phyloP scores from a whole-genome alignment of 2,888 invertebrate genomes.

The Petrolisthes cinctipes region DNA sequence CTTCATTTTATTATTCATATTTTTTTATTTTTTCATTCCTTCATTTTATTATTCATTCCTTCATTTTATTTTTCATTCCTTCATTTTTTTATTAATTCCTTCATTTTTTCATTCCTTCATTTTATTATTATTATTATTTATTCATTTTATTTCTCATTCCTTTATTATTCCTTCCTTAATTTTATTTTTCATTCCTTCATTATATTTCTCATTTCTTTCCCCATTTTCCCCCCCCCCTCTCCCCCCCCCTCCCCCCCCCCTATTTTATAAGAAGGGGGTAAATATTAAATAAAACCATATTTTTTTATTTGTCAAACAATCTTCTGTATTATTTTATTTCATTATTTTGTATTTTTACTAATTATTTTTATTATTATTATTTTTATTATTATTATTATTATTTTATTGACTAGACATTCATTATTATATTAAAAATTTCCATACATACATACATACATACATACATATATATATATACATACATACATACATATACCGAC shows the following conservation, averaged over 20 bases:
- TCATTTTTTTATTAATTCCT: background rate
- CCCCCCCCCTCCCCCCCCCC: background rate
- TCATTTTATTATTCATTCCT: background rate
- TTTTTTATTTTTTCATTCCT: too few relatives aligned
- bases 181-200: background rate
- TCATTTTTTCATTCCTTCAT: background rate
- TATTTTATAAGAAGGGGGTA: background rate
- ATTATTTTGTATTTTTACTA: background rate
- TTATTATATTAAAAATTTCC: background rate
- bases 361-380: background rate
- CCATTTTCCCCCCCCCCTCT: too few relatives aligned
- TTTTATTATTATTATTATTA: background rate
- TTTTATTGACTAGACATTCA: conserved; percentile 2
- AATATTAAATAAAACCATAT: background rate
- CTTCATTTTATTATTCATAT: too few relatives aligned
- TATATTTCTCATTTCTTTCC: background rate
- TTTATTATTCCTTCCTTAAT: background rate
- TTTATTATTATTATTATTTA: too few relatives aligned
- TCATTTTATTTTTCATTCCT: background rate
- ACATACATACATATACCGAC: too few relatives aligned
- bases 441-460: background rate
- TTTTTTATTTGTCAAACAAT: conserved; percentile 16
- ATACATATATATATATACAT: too few relatives aligned
- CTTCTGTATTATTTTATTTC: conserved; percentile 1
- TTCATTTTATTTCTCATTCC: too few relatives aligned